Base-by-base conservation (phyloP, 2,797 vertebrate species). In the Neosilurus hyrtlii region DNA sequence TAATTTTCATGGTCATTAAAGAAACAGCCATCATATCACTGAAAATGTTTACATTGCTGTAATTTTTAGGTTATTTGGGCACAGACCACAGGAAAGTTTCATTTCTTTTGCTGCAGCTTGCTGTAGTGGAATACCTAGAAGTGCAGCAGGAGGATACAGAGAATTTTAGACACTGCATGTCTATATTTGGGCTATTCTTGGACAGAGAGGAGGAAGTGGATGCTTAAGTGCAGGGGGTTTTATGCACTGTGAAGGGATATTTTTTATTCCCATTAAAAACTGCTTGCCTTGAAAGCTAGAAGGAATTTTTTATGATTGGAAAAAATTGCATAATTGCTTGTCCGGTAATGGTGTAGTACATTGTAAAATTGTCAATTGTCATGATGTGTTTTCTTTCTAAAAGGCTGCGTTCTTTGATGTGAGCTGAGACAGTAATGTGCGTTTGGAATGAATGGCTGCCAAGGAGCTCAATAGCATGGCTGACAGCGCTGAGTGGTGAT, bases 401-500 rank as follows among this genome's bases (percentile, higher is more conserved):
- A 68, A 57, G 80, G 71, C 82, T 78, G 67, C 49, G 66, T 70
- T 85, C 72, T 86, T 84, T 87, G 86, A 88, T 87, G 84, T 71
- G 72, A 84, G 79, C 67, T 84, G 84, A 88, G 86, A 88, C 87
- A 87, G 86, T 88, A 84, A 88, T 88, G 86, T 83, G 85, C 85
- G 87, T 87, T 87, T 74, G 77, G 56, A 83, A 82, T 84, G 87
- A 88, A 82, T 87, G 84, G 87, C 87, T 86, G 84, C 72, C 61
- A 82, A 79, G 24, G 18, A 20, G 68, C 79, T 88, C 82, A 88
- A 83, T 86, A 86, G 82, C 70, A 52, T 67, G 67, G 82, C 79
- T 88, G 87, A 88, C 87, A 87, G 86, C 82, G 35, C 84, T 85
- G 86, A 86, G 86, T 85, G 67, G 72, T 79, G 82, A 84, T 88